Base-by-base conservation (phyloP, 1,140 invertebrate species). In the Ostrea denselamellosa region DNA sequence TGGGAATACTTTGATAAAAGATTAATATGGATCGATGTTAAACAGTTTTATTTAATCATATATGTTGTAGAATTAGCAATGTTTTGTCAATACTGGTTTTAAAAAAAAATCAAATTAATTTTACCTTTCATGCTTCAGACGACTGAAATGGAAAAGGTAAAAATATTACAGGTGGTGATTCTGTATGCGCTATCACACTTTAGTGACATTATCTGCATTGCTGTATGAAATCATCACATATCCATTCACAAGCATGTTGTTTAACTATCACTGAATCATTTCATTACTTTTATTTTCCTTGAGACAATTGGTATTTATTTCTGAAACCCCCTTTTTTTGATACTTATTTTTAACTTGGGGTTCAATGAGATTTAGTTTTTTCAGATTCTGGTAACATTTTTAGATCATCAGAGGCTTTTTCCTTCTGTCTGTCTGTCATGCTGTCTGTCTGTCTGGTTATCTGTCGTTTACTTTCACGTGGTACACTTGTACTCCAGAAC, bases 131-230 rank as follows among this genome's bases (percentile, higher is more conserved):
- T 85, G 83, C 83, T 25, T 68, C 82, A 89, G 88, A 56, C 83
- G 85, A 77, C 88, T 89, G 71, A 89, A 89, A 87, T 89, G 88
- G 88, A 89, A 88, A 88, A 90, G 84, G 84, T 88, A 90, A 89
- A 62, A 25, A 12, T 77, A 34, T 77, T 77, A 28, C 28, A 44
- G 12, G 68, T 77, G 68, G 68, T 77, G 68, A 77, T 71, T 71
- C 68, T 25, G 14, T 77, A 28, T 34, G 12, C 28, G 28, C 28
- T 25, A 17, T 25, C 19, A 25, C 28, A 25, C 68, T 77, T 62
- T 62, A 71, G 28, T 71, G 28, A 8, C 28, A 34, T 4, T 77
- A 77, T 77, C 68, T 28, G 68, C 9, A 77, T 34, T 0, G 12
- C 28, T 34, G 68, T 34, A 14, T 77, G 28, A 9, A 17, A 77